Base-by-base conservation (phyloP, 1,140 invertebrate genomes). In the Himalopsyche phryganea region DNA sequence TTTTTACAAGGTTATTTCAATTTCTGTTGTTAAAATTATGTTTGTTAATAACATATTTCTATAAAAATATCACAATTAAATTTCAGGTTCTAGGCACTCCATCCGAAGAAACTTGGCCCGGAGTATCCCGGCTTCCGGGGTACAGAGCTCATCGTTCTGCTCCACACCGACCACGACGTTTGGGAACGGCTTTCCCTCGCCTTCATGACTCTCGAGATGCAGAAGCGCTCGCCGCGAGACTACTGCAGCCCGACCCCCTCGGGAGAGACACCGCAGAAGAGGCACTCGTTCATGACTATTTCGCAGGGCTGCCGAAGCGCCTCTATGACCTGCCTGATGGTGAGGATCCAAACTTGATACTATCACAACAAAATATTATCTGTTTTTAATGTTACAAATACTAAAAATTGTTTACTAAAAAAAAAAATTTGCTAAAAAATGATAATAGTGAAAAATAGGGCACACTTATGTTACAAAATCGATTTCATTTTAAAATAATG, bases 281-380 rank as follows among this genome's bases (percentile, higher is more conserved):
- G 56, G 96, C 96, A 23, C 84, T 98, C 70, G 80, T 82, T 59
- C 94, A 98, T 78, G 80, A 85, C 65, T 98, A 96, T 78, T 98
- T 98, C 80, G 79, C 83, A 58, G 85, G 88, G 66, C 83, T 98
- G 74, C 94, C 95, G 69, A 85, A 82, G 71, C 88, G 92, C 79
- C 82, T 98, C 56, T 87, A 89, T 71, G 90, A 94, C 72, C 83
- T 98, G 75, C 91, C 92, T 66, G 89, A 92, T 71, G 90, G 92
- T 95, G 75, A 84, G 84, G 72, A 54, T 46, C 28, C 42, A 47
- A n/a, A n/a, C n/a, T n/a, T n/a, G n/a, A n/a, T n/a, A n/a, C n/a
- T n/a, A n/a, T n/a, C 33, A 35, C n/a, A 35, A 35, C n/a, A 6
- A 35, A 35, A 35, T 35, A 35, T 35, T 35, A 35, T n/a, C n/a